Evolutionary conservation across 2,888 invertebrate genomes (phyloP), one percentile per base, ranked within the genome.

Genomic region (Stenichneumon culpator): DNA sequence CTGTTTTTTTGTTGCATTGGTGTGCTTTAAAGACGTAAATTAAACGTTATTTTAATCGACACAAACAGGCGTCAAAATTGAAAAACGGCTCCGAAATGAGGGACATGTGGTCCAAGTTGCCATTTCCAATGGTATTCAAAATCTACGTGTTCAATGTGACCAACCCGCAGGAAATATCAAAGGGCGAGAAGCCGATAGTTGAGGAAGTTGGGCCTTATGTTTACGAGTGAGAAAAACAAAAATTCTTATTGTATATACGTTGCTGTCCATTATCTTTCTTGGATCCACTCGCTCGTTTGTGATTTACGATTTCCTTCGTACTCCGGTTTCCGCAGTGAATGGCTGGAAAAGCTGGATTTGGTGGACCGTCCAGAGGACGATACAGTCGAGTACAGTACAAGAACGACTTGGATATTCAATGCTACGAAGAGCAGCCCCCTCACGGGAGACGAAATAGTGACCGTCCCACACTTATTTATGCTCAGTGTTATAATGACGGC

Each of bases 111-210:
- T 94, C 96, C 70, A 96, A 96, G 87, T 96, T 97, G 0, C 98
- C 98, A 0, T 96, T 98, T 87, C 95, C 97, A 0, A 91, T 98
- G 50, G 96, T 97, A 89, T 97, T 97, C 91, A 97, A 96, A 90
- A 94, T 98, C 32, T 97, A 97, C 90, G 90, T 98, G 0, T 98
- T 97, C 92, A 98, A 98, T 92, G 96, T 97, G 63, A 97, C 98
- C 6, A 98, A 98, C 94, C 95, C 96, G 0, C 95, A 95, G 0
- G 97, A 97, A 60, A 95, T 98, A 0, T 95, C 95, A 78, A 95
- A 95, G n/a, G 98, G 98, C 0, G 96, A 94, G 0, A 95, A 96
- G 47, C 97, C 98, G 0, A 95, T 95, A 36, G 92, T 98, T 0
- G 95, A 97, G 89, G 97, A 98, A 95, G 92, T 97, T 1, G 98